phyloP scores from a whole-genome alignment of 2,113 vertebrate species.

The Trichechus manatus region DNA sequence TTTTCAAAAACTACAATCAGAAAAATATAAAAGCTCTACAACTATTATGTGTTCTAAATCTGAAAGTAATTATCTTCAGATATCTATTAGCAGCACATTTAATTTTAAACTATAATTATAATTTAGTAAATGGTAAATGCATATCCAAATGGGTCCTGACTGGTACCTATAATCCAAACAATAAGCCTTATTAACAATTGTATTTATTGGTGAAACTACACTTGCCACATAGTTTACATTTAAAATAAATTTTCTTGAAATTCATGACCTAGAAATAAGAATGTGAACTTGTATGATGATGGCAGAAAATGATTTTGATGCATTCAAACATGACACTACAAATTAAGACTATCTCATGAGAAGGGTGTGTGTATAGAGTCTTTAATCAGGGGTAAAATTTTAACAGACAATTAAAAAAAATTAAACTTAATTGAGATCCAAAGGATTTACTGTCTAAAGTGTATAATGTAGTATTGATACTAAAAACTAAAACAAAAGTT shows the following conservation, averaged over 20 bases:
- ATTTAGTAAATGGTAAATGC: slow-evolving; percentile 72
- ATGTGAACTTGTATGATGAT: neutral
- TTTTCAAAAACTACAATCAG: slow-evolving; percentile 78
- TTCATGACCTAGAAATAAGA: slow-evolving; percentile 62
- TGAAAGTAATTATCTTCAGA: slow-evolving; percentile 72
- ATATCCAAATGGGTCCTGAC: slow-evolving; percentile 69
- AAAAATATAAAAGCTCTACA: slow-evolving; percentile 71
- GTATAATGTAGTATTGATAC: neutral
- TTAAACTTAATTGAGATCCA: slow-evolving; percentile 56
- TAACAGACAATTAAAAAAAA: slow-evolving; percentile 33
- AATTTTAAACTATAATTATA: slow-evolving; percentile 77
- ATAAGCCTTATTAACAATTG: slow-evolving; percentile 74
- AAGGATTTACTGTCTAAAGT: neutral
- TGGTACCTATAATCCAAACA: slow-evolving; percentile 68
- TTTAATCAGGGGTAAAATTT: slow-evolving; percentile 24
- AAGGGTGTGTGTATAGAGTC: neutral
- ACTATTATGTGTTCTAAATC: slow-evolving; percentile 67
- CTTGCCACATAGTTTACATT: slow-evolving; percentile 71
- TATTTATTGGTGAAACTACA: slow-evolving; percentile 73
- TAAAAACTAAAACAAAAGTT: slow-evolving; percentile 38
- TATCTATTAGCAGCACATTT: slow-evolving; percentile 64
- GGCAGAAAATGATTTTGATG: slow-evolving; percentile 17
- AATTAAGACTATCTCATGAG: neutral
- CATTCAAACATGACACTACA: neutral
- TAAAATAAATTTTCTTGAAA: slow-evolving; percentile 70